Percentiles rank a stretch among this genome's conserved stretches.
Evolutionary conservation across 2,797 vertebrate species (phyloP).

Genomic region (Chloroceryle amazona): DNA sequence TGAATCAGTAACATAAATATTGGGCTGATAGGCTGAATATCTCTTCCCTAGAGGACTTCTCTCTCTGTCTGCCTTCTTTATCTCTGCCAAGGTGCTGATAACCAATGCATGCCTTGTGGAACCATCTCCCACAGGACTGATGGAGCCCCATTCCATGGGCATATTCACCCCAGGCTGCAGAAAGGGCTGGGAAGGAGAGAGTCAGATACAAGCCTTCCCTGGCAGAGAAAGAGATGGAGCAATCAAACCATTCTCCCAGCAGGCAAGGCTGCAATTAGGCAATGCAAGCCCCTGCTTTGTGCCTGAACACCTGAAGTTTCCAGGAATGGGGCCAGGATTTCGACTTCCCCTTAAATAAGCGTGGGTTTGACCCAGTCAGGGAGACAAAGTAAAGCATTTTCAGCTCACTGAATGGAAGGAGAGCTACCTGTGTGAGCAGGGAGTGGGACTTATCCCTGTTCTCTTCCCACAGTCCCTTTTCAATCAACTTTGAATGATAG

Average conservation of each 20-base stretch:
- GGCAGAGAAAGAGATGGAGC: not conserved
- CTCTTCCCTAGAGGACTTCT: not conserved
- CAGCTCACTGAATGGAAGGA: not conserved
- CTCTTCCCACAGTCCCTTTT: not conserved
- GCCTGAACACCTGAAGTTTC: not conserved
- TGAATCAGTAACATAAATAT: not conserved
- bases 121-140: fast-evolving
- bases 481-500: not conserved
- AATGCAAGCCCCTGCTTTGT: not conserved
- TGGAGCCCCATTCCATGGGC: not conserved
- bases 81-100: not conserved
- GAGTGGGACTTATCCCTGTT: not conserved
- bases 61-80: not conserved
- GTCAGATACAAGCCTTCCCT: not conserved
- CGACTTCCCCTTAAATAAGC: not conserved
- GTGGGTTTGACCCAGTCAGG: not conserved
- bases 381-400: not conserved
- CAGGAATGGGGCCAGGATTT: not conserved
- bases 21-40: not conserved
- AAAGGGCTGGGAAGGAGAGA: not conserved
- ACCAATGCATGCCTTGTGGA: fast-evolving
- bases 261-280: not conserved
- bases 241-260: not conserved
- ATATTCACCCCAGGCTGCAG: not conserved
- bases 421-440: not conserved